phyloP scores from a whole-genome alignment of 2,888 invertebrate species.

The Lasioglossum leucozonium region DNA sequence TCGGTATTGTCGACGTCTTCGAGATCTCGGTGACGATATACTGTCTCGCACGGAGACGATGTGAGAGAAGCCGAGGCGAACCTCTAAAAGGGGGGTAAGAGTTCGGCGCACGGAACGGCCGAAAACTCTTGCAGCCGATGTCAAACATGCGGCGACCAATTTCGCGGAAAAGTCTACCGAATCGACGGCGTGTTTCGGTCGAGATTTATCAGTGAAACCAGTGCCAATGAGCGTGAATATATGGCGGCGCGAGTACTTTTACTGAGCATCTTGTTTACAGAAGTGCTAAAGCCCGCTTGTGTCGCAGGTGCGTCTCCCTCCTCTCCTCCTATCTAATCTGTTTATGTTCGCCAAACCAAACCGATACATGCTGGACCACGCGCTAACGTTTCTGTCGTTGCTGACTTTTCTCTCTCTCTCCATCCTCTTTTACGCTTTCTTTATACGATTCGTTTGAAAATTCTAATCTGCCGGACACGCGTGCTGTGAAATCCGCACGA shows the following conservation, averaged over 20 bases:
- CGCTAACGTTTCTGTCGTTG: slow-evolving; percentile 32
- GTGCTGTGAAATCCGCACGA: background rate
- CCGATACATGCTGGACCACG: slow-evolving; percentile 47
- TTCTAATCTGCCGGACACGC: background rate
- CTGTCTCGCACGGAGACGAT: slow-evolving; percentile 44
- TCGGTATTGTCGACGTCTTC: slow-evolving; percentile 58
- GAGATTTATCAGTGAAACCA: slow-evolving; percentile 78
- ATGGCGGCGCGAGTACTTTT: slow-evolving; percentile 84
- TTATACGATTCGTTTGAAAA: background rate
- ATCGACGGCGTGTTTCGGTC: slow-evolving; percentile 75
- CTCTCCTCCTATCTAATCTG: slow-evolving; percentile 59
- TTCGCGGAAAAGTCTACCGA: slow-evolving; percentile 71
- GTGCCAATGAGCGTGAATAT: slow-evolving; percentile 83
- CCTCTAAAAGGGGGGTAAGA: slow-evolving; percentile 55
- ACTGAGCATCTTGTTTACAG: slow-evolving; percentile 84
- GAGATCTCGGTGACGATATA: slow-evolving; percentile 51
- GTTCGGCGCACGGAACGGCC: slow-evolving; percentile 75
- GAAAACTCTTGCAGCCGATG: slow-evolving; percentile 71
- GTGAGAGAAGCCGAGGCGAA: slow-evolving; percentile 57
- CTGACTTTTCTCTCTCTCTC: background rate
- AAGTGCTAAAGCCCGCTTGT: slow-evolving; percentile 82
- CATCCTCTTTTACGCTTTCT: background rate
- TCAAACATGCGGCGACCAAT: slow-evolving; percentile 80
- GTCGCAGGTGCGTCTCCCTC: slow-evolving; percentile 80
- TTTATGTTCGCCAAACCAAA: slow-evolving; percentile 60